phyloP scores from a whole-genome alignment of 2,888 invertebrate species.

The Melieria omissa region DNA sequence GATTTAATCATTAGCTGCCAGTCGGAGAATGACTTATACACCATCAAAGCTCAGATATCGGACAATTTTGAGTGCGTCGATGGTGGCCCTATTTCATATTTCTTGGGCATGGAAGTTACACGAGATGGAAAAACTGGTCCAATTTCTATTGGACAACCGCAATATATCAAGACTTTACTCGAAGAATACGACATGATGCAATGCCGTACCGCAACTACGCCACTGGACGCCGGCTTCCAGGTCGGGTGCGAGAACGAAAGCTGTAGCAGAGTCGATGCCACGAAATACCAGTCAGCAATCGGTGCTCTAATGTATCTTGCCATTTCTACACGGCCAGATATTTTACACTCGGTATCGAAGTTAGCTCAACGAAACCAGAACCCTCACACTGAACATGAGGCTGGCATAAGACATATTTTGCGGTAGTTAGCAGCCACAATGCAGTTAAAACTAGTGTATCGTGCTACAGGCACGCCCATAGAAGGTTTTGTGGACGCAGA shows the following conservation, averaged over 20 bases:
- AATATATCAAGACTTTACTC: slow-evolving; percentile 30
- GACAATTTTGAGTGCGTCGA: slow-evolving; percentile 31
- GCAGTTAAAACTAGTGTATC: slow-evolving; percentile 23
- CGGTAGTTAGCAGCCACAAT: slow-evolving; percentile 21
- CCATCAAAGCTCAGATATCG: slow-evolving; percentile 20
- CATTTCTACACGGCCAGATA: slow-evolving; percentile 31
- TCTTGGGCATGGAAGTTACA: slow-evolving; percentile 39
- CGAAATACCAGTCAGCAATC: slow-evolving; percentile 30
- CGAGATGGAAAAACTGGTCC: slow-evolving; percentile 28
- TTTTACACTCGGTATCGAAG: slow-evolving; percentile 32
- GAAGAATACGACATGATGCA: slow-evolving; percentile 24
- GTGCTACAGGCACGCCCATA: slow-evolving; percentile 13
- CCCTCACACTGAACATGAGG: slow-evolving; percentile 36
- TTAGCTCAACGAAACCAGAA: slow-evolving; percentile 34
- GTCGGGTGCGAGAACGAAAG: slow-evolving; percentile 23
- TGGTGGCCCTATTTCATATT: slow-evolving; percentile 30
- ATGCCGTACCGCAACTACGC: slow-evolving; percentile 26
- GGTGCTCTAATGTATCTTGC: slow-evolving; percentile 34
- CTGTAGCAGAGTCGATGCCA: slow-evolving; percentile 28
- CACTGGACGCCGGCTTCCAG: slow-evolving; percentile 34
- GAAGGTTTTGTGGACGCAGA: slow-evolving; percentile 36
- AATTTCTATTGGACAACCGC: slow-evolving; percentile 25
- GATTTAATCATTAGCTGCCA: slow-evolving; percentile 26
- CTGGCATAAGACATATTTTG: slow-evolving; percentile 28
- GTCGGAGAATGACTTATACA: neutral